A percentile compares a stretch with the other conserved stretches of the same genome.
Conservation (phyloP, 2,888 invertebrate genomes). For the Halocaridina rubra region DNA sequence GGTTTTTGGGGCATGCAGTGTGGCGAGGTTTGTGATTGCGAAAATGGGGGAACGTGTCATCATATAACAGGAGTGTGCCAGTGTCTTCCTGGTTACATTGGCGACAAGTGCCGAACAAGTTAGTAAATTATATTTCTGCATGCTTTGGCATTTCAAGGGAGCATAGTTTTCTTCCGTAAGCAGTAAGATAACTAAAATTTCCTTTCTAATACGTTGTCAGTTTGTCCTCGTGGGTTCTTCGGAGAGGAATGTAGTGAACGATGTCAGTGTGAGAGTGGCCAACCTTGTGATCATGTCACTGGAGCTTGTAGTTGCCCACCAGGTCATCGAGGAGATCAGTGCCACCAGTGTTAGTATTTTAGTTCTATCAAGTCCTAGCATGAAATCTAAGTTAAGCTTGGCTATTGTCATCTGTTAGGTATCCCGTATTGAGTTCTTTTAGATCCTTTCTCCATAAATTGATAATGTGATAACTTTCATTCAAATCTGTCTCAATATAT, state of each 20-base stretch:
- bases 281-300: constrained; percentile 82
- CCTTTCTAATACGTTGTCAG: constrained; percentile 67
- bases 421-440: no score
- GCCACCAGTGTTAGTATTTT: constrained; percentile 80
- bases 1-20: constrained; percentile 66
- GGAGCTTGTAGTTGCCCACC: constrained; percentile 85
- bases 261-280: constrained; percentile 86
- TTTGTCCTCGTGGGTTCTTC: constrained; percentile 82
- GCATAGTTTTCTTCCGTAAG: not conserved
- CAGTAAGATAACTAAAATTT: not conserved
- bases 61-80: constrained; percentile 65
- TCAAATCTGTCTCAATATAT: no score
- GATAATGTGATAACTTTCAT: no score
- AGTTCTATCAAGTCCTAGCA: constrained; percentile 67
- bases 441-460: no score
- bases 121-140: not conserved
- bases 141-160: not conserved
- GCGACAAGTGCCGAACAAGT: constrained; percentile 51
- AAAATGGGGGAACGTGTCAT: constrained; percentile 66
- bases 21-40: constrained; percentile 65
- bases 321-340: constrained; percentile 83
- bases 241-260: constrained; percentile 83
- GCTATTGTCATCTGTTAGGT: no score
- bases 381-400: no score
- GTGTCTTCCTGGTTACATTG: constrained; percentile 65